Evolutionary conservation across 2,888 invertebrate species (phyloP), one percentile per base, ranked within the genome.

Genomic region (Plagodis pulveraria): DNA sequence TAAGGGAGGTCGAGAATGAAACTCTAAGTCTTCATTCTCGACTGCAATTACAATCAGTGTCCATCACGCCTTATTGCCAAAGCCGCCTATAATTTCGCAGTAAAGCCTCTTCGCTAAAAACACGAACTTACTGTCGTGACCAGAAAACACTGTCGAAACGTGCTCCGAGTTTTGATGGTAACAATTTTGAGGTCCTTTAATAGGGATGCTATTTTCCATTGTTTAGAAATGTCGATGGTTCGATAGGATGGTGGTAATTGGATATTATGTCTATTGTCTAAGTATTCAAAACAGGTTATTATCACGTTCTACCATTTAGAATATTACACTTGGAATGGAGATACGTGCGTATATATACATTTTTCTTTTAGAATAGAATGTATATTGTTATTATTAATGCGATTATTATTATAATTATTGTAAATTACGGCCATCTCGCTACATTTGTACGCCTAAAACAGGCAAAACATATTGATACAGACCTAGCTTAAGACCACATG

Each of bases 71-170:
- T 64, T 59, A 58, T 66, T 63, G 55, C 64, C 36, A 9, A 59
- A 60, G 58, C 65, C 57, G 62, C 58, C 53, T 54, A 62, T 63
- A 52, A 66, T 69, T 66, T 63, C 12, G 50, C 58, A 49, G 53
- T 53, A 58, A 59, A 41, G 50, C 52, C 47, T 34, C 58, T 56
- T 53, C 49, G 54, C 58, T 63, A 57, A 63, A 66, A 63, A 60
- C 63, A 61, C 45, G 43, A 46, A 57, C 50, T 51, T 48, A 46
- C 40, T 52, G 50, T 68, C 66, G 68, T 66, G 66, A 64, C 43
- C 61, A 62, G 51, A 58, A 56, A 64, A 50, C 44, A 46, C 48
- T 58, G 66, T 52, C 43, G 59, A 62, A 65, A 69, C 69, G 69
- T 69, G 69, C 59, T 12, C 44, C 12, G 68, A 50, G 50, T 63